A percentile compares a stretch with the other conserved stretches of the same genome.
These are phyloP conservation scores for Alethe castanea DNA, from an alignment of 2,113 vertebrate genomes.

Conservation along the genomic window DNA sequence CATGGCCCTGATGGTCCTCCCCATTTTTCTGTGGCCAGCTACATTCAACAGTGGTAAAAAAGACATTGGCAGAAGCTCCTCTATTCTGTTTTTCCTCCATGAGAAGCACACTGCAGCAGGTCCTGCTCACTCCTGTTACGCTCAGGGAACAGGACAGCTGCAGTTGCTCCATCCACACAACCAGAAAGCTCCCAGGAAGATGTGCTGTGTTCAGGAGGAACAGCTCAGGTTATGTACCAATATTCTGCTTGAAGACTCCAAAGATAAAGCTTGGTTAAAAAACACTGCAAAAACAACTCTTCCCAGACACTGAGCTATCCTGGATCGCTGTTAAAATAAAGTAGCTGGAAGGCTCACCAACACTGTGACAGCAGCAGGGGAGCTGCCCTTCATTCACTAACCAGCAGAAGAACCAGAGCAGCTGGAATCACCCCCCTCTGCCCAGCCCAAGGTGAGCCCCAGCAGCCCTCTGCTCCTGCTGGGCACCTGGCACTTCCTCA, in stretches of 20 bases:
- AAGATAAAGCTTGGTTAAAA: background rate
- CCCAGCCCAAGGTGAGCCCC: fast-evolving
- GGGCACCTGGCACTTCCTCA: background rate
- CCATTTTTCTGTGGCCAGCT: fast-evolving
- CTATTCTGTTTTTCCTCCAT: background rate
- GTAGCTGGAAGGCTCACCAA: background rate
- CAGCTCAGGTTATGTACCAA: background rate
- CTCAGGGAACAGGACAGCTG: background rate
- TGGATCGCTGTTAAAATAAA: background rate
- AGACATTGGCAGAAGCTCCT: background rate
- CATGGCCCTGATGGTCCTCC: fast-evolving
- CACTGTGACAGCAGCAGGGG: background rate
- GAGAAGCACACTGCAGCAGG: background rate
- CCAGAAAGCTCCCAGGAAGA: fast-evolving
- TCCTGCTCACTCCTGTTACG: background rate
- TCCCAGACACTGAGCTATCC: background rate
- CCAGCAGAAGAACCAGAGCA: background rate
- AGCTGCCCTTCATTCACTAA: background rate
- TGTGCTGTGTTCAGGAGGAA: fast-evolving
- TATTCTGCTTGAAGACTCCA: background rate
- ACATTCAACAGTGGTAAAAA: background rate
- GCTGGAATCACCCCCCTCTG: background rate
- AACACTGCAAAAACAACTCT: background rate
- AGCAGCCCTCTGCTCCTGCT: background rate
- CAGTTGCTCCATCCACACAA: background rate